phyloP scores from a whole-genome alignment of 2,888 invertebrate species.

The Artemia sp. region DNA sequence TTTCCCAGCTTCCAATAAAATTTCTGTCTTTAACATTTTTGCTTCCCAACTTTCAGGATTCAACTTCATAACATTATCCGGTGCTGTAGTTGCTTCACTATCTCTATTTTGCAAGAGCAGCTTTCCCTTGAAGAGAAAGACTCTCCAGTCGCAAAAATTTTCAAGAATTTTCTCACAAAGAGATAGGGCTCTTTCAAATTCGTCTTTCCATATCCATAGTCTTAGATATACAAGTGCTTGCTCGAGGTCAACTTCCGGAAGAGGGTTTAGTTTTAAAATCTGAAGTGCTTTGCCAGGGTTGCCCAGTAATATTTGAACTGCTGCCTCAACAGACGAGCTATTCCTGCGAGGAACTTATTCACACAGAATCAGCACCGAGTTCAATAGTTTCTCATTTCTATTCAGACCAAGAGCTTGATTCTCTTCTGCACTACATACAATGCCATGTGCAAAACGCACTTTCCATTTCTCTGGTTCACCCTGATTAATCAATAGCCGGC shows the following conservation, averaged over 20 bases:
- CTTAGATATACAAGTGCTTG: background rate
- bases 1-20: background rate
- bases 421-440: too few species aligned
- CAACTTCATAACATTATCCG: background rate
- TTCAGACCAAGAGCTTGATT: too few species aligned
- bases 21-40: background rate
- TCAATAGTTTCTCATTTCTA: too few species aligned
- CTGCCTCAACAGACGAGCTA: background rate
- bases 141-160: background rate
- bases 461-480: too few species aligned
- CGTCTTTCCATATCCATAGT: background rate
- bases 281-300: background rate
- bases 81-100: too few species aligned
- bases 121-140: too few species aligned
- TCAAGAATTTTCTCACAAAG: background rate
- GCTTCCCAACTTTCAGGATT: background rate
- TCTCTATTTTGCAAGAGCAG: too few species aligned
- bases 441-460: too few species aligned
- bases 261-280: too few species aligned
- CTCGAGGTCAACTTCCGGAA: background rate
- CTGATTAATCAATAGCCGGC: background rate
- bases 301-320: background rate
- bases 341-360: background rate
- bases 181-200: constrained; percentile 3
- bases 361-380: too few species aligned